These are phyloP conservation scores for Schizopygopsis pylzovi DNA, from an alignment of 2,797 vertebrate species.

Conservation along the genomic window DNA sequence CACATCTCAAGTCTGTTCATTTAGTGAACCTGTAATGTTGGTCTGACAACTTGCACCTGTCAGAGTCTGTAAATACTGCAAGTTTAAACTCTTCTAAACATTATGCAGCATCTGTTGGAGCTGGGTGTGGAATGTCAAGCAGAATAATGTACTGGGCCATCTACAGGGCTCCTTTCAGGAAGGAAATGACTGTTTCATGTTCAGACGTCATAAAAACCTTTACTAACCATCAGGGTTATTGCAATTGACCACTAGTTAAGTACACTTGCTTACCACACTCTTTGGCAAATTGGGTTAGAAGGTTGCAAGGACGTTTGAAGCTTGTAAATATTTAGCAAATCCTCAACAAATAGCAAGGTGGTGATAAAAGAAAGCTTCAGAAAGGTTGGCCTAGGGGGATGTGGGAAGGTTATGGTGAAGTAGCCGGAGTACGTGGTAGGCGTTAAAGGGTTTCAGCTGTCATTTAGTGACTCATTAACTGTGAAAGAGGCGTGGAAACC, in stretches of 20 bases:
- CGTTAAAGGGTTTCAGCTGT: conserved; percentile 15
- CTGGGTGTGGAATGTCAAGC: background rate
- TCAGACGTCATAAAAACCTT: background rate
- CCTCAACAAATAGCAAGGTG: conserved; percentile 15
- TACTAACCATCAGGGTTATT: background rate
- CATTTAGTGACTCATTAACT: conserved; percentile 42
- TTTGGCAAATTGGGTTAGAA: background rate
- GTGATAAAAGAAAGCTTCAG: background rate
- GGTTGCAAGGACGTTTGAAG: background rate
- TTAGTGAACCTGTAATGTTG: background rate
- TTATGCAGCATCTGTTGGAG: background rate
- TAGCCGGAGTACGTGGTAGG: background rate
- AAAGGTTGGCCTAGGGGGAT: background rate
- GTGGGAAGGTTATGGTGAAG: conserved; percentile 23
- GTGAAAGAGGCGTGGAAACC: conserved; percentile 41
- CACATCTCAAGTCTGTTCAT: background rate
- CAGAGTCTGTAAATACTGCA: background rate
- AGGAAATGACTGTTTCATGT: conserved; percentile 1
- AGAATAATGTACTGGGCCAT: background rate
- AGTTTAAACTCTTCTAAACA: background rate
- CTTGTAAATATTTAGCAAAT: conserved; percentile 3
- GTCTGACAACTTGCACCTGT: background rate
- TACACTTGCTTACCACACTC: background rate
- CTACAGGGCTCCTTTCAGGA: background rate
- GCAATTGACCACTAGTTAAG: background rate